Evolutionary conservation across 2,113 vertebrate genomes (phyloP), one percentile per base, ranked within the genome.

Genomic region (Numenius arquata): DNA sequence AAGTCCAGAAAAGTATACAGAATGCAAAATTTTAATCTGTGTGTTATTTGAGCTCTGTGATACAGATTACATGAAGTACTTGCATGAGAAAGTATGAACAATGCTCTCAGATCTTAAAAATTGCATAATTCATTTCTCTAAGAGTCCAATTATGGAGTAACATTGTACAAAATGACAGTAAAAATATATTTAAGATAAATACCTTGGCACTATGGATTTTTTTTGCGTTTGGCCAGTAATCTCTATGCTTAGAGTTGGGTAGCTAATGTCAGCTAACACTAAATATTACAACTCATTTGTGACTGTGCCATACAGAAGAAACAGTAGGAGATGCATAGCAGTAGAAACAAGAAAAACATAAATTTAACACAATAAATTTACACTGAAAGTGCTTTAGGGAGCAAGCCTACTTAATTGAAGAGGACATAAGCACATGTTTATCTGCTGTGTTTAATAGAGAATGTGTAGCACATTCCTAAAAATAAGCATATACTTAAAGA

Each of bases 351-450:
- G 96, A 79, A 95, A 89, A 94, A 63, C 95, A 82, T 94, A 77
- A 85, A 92, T 93, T 95, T 95, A 95, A 86, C 89, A 67, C 93
- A 96, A 78, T 97, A 93, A 97, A 96, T 97, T 93, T 94, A 83
- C 89, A 89, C 48, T 97, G 90, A 96, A 95, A 94, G 82, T 95
- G 93, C 32, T 82, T 97, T 92, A 85, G 74, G 84, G 74, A 92
- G 15, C 56, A 91, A 93, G 50, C 89, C 59, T 91, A 55, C 75
- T 93, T 95, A 89, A 92, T 72, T 96, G 56, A 89, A 85, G 80
- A 92, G 86, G 66, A 75, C 50, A 50, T 73, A 89, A 89, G 66
- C 74, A 83, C 72, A 32, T 91, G 74, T 90, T 96, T 93, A 74
- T 83, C 62, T 94, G 74, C 84, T 93, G 77, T 91, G 77, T 76